Evolutionary conservation across 2,888 invertebrate species (phyloP).

Genomic region (Scaptodrosophila latifasciaeformis): DNA sequence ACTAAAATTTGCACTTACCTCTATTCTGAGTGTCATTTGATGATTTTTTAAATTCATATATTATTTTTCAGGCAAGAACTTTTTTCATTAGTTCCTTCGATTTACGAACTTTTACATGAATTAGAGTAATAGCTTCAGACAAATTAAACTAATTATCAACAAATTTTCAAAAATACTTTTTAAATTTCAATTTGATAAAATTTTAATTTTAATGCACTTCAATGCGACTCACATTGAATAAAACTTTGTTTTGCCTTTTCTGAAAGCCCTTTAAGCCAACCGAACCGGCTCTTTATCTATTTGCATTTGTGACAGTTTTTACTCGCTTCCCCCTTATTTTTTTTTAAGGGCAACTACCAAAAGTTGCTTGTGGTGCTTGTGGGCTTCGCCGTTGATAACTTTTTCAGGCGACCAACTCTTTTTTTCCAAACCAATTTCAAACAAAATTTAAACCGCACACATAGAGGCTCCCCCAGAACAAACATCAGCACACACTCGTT

Average conservation of each 20-base stretch:
- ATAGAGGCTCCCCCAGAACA: slow-evolving; percentile 9
- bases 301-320: slow-evolving; percentile 18
- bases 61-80: too few relatives aligned
- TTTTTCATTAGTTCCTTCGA: too few relatives aligned
- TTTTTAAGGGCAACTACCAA: slow-evolving; percentile 15
- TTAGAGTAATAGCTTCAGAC: too few relatives aligned
- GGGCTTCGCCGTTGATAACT: slow-evolving; percentile 29
- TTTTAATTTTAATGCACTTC: slow-evolving; percentile 34
- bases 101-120: too few relatives aligned
- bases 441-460: slow-evolving; percentile 10
- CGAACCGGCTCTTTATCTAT: too few relatives aligned
- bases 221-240: slow-evolving; percentile 37
- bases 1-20: too few relatives aligned
- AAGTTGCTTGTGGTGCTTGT: slow-evolving; percentile 14
- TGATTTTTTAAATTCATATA: too few relatives aligned
- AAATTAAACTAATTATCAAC: too few relatives aligned
- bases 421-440: too few relatives aligned
- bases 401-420: slow-evolving; percentile 24
- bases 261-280: slow-evolving; percentile 24
- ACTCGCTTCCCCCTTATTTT: slow-evolving; percentile 27
- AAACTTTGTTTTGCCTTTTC: slow-evolving; percentile 17
- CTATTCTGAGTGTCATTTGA: too few relatives aligned
- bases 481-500: not conserved
- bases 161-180: too few relatives aligned
- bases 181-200: too few relatives aligned